Base-by-base conservation (phyloP, 2,113 vertebrate species). In the Chascanopsetta lugubris region DNA sequence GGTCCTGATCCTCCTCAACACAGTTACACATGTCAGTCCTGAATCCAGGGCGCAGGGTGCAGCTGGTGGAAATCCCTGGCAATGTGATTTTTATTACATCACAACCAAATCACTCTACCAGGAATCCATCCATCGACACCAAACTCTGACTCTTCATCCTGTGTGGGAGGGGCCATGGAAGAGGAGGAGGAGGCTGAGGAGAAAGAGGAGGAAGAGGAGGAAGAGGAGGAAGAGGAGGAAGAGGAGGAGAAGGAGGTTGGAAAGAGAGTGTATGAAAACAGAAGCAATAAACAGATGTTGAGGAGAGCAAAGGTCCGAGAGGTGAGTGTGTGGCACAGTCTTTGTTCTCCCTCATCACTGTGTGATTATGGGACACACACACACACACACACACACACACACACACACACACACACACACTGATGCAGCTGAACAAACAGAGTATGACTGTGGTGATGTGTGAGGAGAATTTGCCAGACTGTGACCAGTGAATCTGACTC, bases 21-120 rank as follows among this genome's bases (percentile, higher is more conserved):
- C n/a, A n/a, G n/a, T n/a, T n/a, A n/a, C n/a, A n/a, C n/a, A n/a
- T n/a, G n/a, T n/a, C n/a, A n/a, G n/a, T n/a, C n/a, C n/a, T n/a
- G n/a, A n/a, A n/a, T n/a, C n/a, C n/a, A n/a, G n/a, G n/a, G 42
- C 22, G 47, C 30, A 36, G 32, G 32, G 56, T 84, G 69, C 46
- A 72, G 84, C 77, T 86, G 50, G 94, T 94, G 93, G 93, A 94
- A 94, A 94, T 94, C 93, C 93, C 93, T 94, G 93, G 93, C 93
- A 94, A 94, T 94, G 93, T 94, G 93, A 94, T 94, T 94, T 94
- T 84, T 68, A 88, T 92, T 81, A 90, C 80, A 90, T 91, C 88
- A 90, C 88, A 86, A 89, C 82, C 88, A 93, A 94, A 94, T 93
- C 93, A 94, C 93, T 94, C 93, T 93, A 93, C 93, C 93, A 94